phyloP scores from a whole-genome alignment of 2,797 vertebrate genomes.

The Buceros bicornis region DNA sequence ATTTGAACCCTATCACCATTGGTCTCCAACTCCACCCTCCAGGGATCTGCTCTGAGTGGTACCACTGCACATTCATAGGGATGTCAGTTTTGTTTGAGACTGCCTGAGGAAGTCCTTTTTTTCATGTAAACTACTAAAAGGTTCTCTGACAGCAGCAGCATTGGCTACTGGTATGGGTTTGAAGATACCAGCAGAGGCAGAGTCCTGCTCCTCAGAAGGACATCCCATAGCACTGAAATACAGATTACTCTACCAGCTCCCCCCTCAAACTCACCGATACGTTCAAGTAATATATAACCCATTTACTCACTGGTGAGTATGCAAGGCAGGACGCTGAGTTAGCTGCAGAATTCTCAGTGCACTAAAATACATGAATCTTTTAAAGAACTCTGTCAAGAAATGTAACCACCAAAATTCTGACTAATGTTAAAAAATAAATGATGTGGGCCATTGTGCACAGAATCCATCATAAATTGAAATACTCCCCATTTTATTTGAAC shows the following conservation, averaged over 20 bases:
- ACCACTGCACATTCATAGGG: background rate
- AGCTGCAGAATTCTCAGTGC: background rate
- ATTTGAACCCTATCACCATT: background rate
- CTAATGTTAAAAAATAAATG: slow-evolving; percentile 48
- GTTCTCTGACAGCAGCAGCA: background rate
- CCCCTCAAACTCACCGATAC: background rate
- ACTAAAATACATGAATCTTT: slow-evolving; percentile 9
- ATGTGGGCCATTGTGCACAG: background rate
- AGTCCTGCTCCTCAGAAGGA: background rate
- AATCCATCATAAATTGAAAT: slow-evolving; percentile 45
- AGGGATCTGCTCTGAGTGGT: background rate
- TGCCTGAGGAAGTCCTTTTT: background rate
- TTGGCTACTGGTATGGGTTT: background rate
- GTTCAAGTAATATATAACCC: background rate
- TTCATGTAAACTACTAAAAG: slow-evolving; percentile 8
- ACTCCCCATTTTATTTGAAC: slow-evolving; percentile 10
- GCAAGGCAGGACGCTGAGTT: background rate
- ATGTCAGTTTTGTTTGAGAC: slow-evolving; percentile 8
- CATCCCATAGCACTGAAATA: background rate
- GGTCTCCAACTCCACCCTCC: background rate
- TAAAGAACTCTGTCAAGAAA: slow-evolving; percentile 37
- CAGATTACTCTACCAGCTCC: background rate
- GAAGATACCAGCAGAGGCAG: background rate
- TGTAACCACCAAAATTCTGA: slow-evolving; percentile 21
- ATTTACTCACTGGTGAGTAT: background rate